Percentiles rank a stretch among this genome's conserved stretches.
phyloP scores from a whole-genome alignment of 2,113 vertebrate genomes.

The Danionella cerebrum region DNA sequence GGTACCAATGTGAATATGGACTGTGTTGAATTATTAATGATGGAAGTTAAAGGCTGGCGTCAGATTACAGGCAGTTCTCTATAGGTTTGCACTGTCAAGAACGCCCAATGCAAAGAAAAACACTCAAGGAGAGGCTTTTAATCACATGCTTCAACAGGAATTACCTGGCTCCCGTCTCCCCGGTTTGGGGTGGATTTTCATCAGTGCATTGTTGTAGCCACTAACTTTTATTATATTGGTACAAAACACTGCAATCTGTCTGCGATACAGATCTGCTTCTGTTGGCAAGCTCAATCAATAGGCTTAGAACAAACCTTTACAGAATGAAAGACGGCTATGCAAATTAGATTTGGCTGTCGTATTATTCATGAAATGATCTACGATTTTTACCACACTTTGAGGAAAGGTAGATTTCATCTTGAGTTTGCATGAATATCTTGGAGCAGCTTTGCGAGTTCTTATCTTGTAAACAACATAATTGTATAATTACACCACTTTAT shows the following conservation, averaged over 20 bases:
- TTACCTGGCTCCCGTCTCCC: background rate
- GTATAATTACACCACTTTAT: background rate
- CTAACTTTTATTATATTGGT: conserved; percentile 11
- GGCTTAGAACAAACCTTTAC: background rate
- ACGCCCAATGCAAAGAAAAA: background rate
- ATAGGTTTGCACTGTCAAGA: background rate
- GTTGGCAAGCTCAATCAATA: conserved; percentile 23
- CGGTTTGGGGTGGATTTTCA: background rate
- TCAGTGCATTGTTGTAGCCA: background rate
- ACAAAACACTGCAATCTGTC: conserved; percentile 3
- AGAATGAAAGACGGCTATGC: background rate
- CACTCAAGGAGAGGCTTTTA: background rate
- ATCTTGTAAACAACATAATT: background rate
- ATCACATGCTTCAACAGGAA: background rate
- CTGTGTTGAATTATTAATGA: conserved; percentile 19
- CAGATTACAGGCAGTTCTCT: background rate
- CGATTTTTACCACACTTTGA: background rate
- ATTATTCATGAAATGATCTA: conserved; percentile 18
- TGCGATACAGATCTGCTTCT: conserved; percentile 17
- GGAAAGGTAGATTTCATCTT: background rate
- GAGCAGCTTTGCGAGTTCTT: background rate
- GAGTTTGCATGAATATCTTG: conserved; percentile 3
- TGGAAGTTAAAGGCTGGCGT: background rate
- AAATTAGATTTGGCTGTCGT: background rate
- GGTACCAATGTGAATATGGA: background rate